Base-by-base conservation (phyloP, 2,888 invertebrate species). In the Apamea sordens region DNA sequence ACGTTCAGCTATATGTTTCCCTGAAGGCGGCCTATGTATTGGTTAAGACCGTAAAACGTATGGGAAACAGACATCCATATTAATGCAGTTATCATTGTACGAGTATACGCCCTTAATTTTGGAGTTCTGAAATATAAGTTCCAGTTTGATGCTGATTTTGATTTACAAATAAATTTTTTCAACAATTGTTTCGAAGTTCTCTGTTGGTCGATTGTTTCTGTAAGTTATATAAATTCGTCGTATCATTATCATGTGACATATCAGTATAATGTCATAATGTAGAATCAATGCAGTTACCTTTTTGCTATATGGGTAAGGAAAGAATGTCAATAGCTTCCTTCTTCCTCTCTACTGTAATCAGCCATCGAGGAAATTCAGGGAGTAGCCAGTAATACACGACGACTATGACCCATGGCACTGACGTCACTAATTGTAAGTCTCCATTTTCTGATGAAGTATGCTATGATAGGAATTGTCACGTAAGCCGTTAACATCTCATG, bases 1-100 rank as follows among this genome's bases (percentile, higher is more conserved):
- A 98, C 98, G 92, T 98, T 99, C 3, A 98, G 83, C 92, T 98
- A 99, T 74, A 98, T 97, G 90, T 98, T 97, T 11, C 98, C 98
- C 73, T 98, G 98, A 32, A 98, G 95, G 83, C 98, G 97, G 0
- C 98, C 98, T 70, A 98, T 98, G 92, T 98, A 98, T 91, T 98
- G 98, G n/a, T 98, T 98, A 63, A 98, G 97, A 0, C 99, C 99
- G 90, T 98, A 99, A 94, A 98, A 98, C 74, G 98, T 98, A 93
- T 98, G 97, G 10, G 98, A 98, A 77, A 98, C 98, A 7, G 98
- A 98, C 81, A 98, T 95, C 99, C 98, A 98, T 87, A 98, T 97
- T 84, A 98, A 97, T 80, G 97, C 97, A 89, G 98, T 97, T 69
- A 97, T 97, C 2, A 98, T 91, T 0, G 98, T 98, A n/a, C n/a